Evolutionary conservation across 2,888 invertebrate genomes (phyloP).

Genomic region (Psylliodes chrysocephalus): DNA sequence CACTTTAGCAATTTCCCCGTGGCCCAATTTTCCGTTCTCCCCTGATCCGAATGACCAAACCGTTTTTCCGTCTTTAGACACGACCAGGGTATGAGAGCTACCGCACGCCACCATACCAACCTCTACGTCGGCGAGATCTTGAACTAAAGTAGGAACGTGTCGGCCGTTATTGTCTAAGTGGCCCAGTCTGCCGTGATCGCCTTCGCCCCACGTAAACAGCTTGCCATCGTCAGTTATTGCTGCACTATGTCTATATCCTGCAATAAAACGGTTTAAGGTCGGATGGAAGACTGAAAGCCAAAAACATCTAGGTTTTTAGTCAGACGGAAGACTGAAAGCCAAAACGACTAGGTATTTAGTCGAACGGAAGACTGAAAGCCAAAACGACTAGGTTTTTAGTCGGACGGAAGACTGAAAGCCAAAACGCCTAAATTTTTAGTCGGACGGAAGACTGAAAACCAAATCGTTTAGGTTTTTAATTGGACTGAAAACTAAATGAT

Average conservation of each 20-base stretch:
- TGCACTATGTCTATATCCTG: conserved; percentile 69
- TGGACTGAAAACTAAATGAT: too few species aligned
- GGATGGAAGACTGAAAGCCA: too few species aligned
- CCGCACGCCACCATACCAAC: conserved; percentile 71
- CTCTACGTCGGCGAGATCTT: conserved; percentile 68
- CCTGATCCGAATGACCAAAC: conserved; percentile 71
- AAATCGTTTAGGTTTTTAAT: too few species aligned
- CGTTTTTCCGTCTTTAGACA: conserved; percentile 67
- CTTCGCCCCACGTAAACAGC: conserved; percentile 71
- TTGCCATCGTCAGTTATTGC: conserved; percentile 69
- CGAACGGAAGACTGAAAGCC: too few species aligned
- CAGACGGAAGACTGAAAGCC: too few species aligned
- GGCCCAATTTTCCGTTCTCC: conserved; percentile 68
- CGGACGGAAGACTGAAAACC: too few species aligned
- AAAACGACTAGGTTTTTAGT: too few species aligned
- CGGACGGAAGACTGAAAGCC: too few species aligned
- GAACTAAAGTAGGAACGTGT: conserved; percentile 69
- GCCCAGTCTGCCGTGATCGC: conserved; percentile 68
- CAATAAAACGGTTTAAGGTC: too few species aligned
- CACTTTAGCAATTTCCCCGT: conserved; percentile 61
- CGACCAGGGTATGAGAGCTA: conserved; percentile 67
- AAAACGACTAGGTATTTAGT: too few species aligned
- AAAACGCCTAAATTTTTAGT: too few species aligned
- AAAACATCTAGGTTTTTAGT: too few species aligned
- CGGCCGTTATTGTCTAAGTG: conserved; percentile 71